A percentile compares a stretch with the other conserved stretches of the same genome.
Conservation (phyloP, 2,888 invertebrate genomes). For the Ophioninae sp. region DNA sequence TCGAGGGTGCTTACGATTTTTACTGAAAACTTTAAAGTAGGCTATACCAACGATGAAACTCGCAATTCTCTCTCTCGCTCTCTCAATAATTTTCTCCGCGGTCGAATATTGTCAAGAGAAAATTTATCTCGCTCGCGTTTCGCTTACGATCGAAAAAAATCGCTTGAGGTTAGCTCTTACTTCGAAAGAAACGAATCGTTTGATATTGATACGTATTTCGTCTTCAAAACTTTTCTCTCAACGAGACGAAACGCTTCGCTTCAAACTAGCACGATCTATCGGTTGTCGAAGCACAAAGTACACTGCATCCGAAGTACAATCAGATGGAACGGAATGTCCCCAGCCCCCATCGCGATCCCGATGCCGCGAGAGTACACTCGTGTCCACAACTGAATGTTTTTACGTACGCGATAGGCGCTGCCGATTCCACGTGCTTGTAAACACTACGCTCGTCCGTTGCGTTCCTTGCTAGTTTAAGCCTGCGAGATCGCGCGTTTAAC, state of each 20-base stretch:
- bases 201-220: background rate
- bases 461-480: background rate
- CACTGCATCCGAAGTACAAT: background rate
- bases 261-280: background rate
- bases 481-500: background rate
- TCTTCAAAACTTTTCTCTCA: background rate
- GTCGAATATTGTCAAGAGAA: background rate
- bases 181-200: background rate
- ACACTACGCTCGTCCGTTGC: background rate
- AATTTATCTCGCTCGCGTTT: background rate
- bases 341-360: background rate
- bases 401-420: background rate
- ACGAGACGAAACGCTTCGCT: background rate
- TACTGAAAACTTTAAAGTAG: background rate
- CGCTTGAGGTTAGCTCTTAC: background rate
- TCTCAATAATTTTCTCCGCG: background rate
- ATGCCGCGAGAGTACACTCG: constrained; percentile 1
- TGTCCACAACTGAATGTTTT: background rate
- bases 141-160: background rate
- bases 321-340: constrained; percentile 27
- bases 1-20: background rate
- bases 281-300: background rate
- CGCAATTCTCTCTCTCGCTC: background rate
- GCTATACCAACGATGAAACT: background rate
- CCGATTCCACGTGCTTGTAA: constrained; percentile 2